These are phyloP conservation scores for Lepilemur ruficaudatus DNA, from an alignment of 2,797 vertebrate genomes.

Conservation along the genomic window DNA sequence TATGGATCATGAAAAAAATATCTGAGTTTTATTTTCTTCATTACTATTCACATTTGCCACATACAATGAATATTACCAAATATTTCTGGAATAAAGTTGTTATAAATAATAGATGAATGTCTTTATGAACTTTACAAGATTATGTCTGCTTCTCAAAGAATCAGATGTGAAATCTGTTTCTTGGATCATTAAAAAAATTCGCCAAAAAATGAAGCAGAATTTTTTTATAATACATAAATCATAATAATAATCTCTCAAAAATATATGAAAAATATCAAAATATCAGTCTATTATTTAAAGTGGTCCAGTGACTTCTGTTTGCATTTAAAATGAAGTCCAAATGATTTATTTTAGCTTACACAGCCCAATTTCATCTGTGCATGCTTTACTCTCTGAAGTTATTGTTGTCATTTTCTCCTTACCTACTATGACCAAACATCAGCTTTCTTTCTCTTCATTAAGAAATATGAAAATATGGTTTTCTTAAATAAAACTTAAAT, in stretches of 20 bases:
- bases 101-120: slow-evolving; percentile 22
- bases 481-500: neutral
- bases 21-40: neutral
- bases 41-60: neutral
- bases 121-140: neutral
- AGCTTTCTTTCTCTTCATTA: neutral
- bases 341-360: neutral
- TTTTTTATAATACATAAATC: neutral
- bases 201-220: neutral
- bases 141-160: neutral
- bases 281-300: neutral
- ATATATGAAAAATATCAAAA: neutral
- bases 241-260: neutral
- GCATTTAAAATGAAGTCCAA: neutral
- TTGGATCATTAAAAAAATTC: neutral
- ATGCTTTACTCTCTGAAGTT: neutral
- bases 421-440: neutral
- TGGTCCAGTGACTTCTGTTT: neutral
- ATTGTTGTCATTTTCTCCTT: neutral
- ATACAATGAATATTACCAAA: neutral
- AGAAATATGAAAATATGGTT: neutral
- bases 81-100: neutral
- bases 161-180: neutral
- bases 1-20: neutral
- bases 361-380: neutral